Percentiles rank a stretch among this genome's conserved stretches.
These are phyloP conservation scores for Hypsibius dujardini DNA, from an alignment of 1,140 invertebrate species.

Conservation along the genomic window DNA sequence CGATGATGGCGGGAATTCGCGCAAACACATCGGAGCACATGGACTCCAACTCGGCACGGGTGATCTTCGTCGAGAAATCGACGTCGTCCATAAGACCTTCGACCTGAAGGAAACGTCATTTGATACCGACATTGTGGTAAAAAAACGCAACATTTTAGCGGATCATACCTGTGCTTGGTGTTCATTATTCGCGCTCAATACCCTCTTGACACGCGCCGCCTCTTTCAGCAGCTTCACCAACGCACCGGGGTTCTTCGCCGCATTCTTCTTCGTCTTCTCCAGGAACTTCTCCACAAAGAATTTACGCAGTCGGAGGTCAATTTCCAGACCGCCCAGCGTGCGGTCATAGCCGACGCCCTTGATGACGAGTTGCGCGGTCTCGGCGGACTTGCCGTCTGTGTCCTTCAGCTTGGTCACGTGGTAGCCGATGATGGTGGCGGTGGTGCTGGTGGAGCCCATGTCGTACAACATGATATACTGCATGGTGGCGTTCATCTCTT, in stretches of 20 bases:
- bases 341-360: constrained; percentile 69
- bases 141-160: constrained; percentile 12
- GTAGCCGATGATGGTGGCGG: constrained; percentile 71
- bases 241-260: constrained; percentile 62
- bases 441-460: constrained; percentile 85
- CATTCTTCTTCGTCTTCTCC: constrained; percentile 57
- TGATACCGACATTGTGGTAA: no score
- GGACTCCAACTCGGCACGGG: constrained; percentile 65
- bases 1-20: constrained; percentile 55
- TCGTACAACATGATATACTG: constrained; percentile 83
- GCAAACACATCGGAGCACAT: constrained; percentile 66
- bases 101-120: no score
- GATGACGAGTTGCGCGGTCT: constrained; percentile 73
- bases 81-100: constrained; percentile 85
- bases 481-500: constrained; percentile 83
- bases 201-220: constrained; percentile 81
- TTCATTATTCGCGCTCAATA: constrained; percentile 80
- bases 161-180: constrained; percentile 59
- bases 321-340: constrained; percentile 76
- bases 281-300: constrained; percentile 74
- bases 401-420: constrained; percentile 76
- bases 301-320: constrained; percentile 69
- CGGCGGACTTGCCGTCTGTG: constrained; percentile 51
- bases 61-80: constrained; percentile 68
- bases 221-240: constrained; percentile 93